Conservation (phyloP, 2,113 vertebrate genomes). For the Tonatia bakeri region DNA sequence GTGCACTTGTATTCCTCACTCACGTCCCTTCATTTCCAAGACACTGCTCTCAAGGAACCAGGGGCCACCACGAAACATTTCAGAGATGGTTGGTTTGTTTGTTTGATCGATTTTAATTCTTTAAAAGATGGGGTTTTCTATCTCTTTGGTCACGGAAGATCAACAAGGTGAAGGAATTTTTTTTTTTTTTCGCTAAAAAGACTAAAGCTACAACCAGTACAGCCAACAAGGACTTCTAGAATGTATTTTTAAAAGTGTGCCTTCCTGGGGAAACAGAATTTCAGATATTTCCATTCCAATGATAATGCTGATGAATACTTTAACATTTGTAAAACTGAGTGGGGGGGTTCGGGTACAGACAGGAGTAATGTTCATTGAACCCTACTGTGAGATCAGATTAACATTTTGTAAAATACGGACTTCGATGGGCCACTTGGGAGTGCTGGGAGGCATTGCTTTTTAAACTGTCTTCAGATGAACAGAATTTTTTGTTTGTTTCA, state of each 20-base stretch:
- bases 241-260: not conserved
- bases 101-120: conserved; percentile 61
- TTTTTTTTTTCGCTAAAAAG: not conserved
- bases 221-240: conserved; percentile 24
- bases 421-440: not conserved
- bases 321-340: not conserved
- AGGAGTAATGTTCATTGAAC: not conserved
- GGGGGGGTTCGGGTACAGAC: not conserved
- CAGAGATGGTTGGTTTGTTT: not conserved
- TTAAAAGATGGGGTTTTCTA: conserved; percentile 49
- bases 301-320: not conserved
- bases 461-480: not conserved
- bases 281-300: conserved; percentile 27
- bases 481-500: not conserved
- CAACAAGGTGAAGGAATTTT: too few species aligned
- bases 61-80: conserved; percentile 12
- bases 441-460: not conserved
- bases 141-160: conserved; percentile 20
- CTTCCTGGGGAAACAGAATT: conserved; percentile 23
- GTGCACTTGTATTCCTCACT: not conserved
- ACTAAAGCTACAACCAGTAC: not conserved
- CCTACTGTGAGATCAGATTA: not conserved
- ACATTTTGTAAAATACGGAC: not conserved
- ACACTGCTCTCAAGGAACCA: conserved; percentile 30
- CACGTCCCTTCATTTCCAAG: conserved; percentile 47